phyloP scores from a whole-genome alignment of 2,113 vertebrate species.

The Cyprinodon tularosa region DNA sequence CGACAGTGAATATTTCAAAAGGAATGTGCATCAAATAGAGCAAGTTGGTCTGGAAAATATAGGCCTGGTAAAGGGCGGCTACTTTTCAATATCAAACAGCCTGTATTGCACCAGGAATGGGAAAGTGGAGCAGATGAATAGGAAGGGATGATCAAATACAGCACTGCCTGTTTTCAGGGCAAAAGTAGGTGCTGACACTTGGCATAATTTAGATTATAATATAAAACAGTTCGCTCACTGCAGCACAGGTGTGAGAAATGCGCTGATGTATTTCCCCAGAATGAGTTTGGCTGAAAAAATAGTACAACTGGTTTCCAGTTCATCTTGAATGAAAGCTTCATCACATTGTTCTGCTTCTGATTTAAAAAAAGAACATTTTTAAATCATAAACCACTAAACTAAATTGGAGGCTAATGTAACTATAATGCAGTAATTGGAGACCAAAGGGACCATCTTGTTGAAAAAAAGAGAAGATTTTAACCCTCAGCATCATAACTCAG shows the following conservation, averaged over 20 bases:
- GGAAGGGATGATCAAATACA: constrained; percentile 42
- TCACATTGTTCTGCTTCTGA: constrained; percentile 8
- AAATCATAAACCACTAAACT: background rate
- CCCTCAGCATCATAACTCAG: constrained; percentile 18
- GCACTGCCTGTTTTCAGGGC: constrained; percentile 33
- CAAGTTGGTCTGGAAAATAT: constrained; percentile 1
- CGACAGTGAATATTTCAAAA: constrained; percentile 64
- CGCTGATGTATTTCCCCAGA: background rate
- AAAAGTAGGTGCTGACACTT: constrained; percentile 7
- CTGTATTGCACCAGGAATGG: constrained; percentile 25
- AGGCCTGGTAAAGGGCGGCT: background rate
- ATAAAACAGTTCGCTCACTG: constrained; percentile 10
- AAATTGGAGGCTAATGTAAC: background rate
- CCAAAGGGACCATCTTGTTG: background rate
- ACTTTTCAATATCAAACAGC: constrained; percentile 44
- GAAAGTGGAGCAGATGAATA: constrained; percentile 27
- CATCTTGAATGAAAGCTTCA: constrained; percentile 1
- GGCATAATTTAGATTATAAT: constrained; percentile 3
- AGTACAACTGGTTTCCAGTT: constrained; percentile 17
- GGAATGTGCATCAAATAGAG: constrained; percentile 50
- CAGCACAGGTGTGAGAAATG: constrained; percentile 17
- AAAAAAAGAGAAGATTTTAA: background rate
- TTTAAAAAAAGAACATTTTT: constrained; percentile 16
- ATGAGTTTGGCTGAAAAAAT: constrained; percentile 6
- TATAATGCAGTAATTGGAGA: background rate